Base-by-base conservation (phyloP, 2,888 invertebrate species). In the Agonum fuliginosum region DNA sequence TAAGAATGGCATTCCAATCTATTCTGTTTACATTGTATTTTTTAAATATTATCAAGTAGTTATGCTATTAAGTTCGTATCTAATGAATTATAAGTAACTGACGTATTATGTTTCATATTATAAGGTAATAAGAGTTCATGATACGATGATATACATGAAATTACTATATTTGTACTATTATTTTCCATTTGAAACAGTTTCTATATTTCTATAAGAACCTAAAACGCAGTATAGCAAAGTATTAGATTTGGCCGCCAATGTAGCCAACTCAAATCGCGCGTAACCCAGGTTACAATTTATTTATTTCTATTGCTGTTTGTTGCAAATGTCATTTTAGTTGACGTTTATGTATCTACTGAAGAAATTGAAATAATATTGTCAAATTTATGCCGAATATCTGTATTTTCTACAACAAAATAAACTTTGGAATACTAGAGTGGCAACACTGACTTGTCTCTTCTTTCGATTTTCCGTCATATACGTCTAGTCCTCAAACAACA, bases 401-500 rank as follows among this genome's bases (percentile, higher is more conserved):
- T 12, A 10, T 37, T 37, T 41, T 20, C 20, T 67, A n/a, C 37
- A 30, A 30, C 1, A 12, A 17, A 62, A 12, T 27, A 12, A 8
- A 67, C 41, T 37, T 22, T 37, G 8, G 12, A 10, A 41, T 8
- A 22, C 12, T 37, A n/a, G 5, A 19, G 37, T 77, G 70, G 54
- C 69, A 54, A 70, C 77, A 77, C 43, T 77, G 54, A 22, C 4
- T 34, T 34, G 19, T 51, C 20, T 69, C 70, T 70, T 70, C 70
- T 70, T 77, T 51, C n/a, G 37, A 24, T 65, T 74, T 22, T 74
- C 74, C 37, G 22, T 3, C 48, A 73, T 30, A 62, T 24, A 43
- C 43, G 74, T 65, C 73, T 58, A 65, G 65, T 85, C 83, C 84
- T 84, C 84, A 86, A 85, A 85, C 84, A 86, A 85, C 86, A 87